Base-by-base conservation (phyloP, 2,888 invertebrate species). In the Aporophyla lueneburgensis region DNA sequence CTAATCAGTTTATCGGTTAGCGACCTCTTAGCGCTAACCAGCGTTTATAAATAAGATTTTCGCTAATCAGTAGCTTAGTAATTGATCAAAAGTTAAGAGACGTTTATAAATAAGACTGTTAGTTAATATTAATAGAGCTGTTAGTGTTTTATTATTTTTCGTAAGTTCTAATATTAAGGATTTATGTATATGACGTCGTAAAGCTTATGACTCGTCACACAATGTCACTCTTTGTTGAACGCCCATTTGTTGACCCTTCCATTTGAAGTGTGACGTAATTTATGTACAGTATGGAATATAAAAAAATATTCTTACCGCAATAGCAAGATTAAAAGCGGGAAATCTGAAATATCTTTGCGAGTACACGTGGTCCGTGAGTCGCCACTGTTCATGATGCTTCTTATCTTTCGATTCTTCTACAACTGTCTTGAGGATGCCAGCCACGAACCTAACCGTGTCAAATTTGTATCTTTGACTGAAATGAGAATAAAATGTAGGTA, bases 311-410 rank as follows among this genome's bases (percentile, higher is more conserved):
- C 90, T 91, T 84, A 95, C 95, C 89, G 93, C 71, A 79, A 95
- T 62, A 16, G 92, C 93, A 63, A 95, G 88, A 79, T 93, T 91
- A 74, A 89, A 93, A 14, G 92, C 91, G 3, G 95, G 95, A 79
- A 92, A 94, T 80, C 93, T 89, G 65, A 84, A 94, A 74, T 86
- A 93, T 68, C 89, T 91, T 80, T 95, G 95, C 0, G 94, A 89
- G 68, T 90, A 91, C 3, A 95, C 71, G 6, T 87, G 84, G 0
- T 70, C 40, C 27, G 94, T 86, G 1, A 71, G 62, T 33, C 94
- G 89, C 95, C 94, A 95, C 85, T 95, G 95, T 69, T 93, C 89
- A 4, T 46, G 16, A 63, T 63, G 5, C 88, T 76, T 0, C 88
- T 76, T 0, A 59, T 21, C 2, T 0, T 40, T 16, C 0, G 87